Base-by-base conservation (phyloP, 2,797 vertebrate genomes). In the Dendrocincla tyrannina region DNA sequence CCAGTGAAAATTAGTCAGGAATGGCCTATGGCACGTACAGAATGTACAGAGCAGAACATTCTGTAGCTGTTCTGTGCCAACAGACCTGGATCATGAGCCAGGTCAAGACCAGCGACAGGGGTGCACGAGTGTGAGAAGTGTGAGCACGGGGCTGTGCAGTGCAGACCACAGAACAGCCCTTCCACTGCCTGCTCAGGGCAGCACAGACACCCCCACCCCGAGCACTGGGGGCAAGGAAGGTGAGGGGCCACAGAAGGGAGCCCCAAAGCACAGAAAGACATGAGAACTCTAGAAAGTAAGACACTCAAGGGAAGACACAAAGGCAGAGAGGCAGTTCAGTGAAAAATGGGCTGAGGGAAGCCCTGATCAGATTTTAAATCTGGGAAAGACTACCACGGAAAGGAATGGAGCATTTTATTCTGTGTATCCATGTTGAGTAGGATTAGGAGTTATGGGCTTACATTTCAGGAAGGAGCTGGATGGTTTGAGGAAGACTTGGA, bases 81-180 rank as follows among this genome's bases (percentile, higher is more conserved):
- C 19, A 50, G 30, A 35, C 17, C 33, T 52, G 78, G 28, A 7
- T 17, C 23, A 3, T 0, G 24, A 47, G 39, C 28, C 32, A 46
- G 28, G 47, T 30, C 52, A 59, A 42, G 84, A 15, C 17, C 12
- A 16, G 1, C 0, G 0, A 5, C 0, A 13, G 3, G 20, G 52
- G 15, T 49, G 24, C 1, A 2, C 1, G 18, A 18, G 60, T 3
- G 49, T 39, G 84, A 56, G 80, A 50, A 80, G 44, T n/a, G 13
- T 13, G 22, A 79, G 63, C 82, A 39, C 4, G 6, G 22, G 66
- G 42, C 30, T 68, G 41, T 15, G 44, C 49, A 47, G 33, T 3
- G 17, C 30, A 78, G 44, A 24, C 30, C 63, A 16, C n/a, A 76
- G 39, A 69, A 16, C 46, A 46, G 10, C 7, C 1, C 56, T 47